These are phyloP conservation scores for Apogon hyalosoma DNA, from an alignment of 2,797 vertebrate species.

Conservation along the genomic window DNA sequence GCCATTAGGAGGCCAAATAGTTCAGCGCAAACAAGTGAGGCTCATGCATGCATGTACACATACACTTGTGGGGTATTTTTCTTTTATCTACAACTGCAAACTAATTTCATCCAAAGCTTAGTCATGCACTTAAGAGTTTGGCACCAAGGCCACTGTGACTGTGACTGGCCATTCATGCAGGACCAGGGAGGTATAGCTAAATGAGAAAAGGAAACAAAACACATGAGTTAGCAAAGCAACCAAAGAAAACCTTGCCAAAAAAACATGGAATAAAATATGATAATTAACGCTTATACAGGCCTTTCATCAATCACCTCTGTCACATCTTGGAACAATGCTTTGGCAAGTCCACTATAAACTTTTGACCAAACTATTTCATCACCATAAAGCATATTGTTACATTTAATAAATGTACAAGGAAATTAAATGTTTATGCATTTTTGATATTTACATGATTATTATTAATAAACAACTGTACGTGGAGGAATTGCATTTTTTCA, in stretches of 20 bases:
- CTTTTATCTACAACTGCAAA: slow-evolving; percentile 60
- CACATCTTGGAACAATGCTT: slow-evolving; percentile 23
- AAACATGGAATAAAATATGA: slow-evolving; percentile 3
- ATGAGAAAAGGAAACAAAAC: neutral
- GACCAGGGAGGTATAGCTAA: neutral
- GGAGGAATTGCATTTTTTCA: slow-evolving; percentile 17
- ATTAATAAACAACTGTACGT: slow-evolving; percentile 9
- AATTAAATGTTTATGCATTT: slow-evolving; percentile 8
- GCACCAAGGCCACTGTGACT: slow-evolving; percentile 9
- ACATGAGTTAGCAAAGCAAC: neutral
- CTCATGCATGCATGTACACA: slow-evolving; percentile 63
- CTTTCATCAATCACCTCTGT: slow-evolving; percentile 23
- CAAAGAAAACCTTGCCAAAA: neutral
- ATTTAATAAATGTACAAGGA: neutral
- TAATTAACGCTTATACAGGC: slow-evolving; percentile 8
- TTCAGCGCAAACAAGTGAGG: slow-evolving; percentile 82
- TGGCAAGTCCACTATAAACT: slow-evolving; percentile 14
- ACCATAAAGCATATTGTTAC: slow-evolving; percentile 1
- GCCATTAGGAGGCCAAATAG: slow-evolving; percentile 78
- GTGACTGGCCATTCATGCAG: slow-evolving; percentile 17
- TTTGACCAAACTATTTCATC: slow-evolving; percentile 23
- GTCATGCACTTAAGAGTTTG: slow-evolving; percentile 9
- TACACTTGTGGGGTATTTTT: slow-evolving; percentile 69
- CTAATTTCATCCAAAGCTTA: slow-evolving; percentile 31
- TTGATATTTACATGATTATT: slow-evolving; percentile 5